phyloP scores from a whole-genome alignment of 2,797 vertebrate species.

The Myripristis murdjan region DNA sequence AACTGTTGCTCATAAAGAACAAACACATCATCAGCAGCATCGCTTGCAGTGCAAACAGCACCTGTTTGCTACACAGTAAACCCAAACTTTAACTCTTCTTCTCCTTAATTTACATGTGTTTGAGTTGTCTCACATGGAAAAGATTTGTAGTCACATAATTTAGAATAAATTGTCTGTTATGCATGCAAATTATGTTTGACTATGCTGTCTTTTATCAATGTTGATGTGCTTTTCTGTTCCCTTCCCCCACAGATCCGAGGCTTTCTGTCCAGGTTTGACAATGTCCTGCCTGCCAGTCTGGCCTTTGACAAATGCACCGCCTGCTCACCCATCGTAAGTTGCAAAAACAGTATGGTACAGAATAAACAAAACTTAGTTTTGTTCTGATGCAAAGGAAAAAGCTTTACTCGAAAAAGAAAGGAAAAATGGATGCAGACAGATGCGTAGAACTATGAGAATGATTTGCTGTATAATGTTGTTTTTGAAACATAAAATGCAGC shows the following conservation, averaged over 20 bases:
- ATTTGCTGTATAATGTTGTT: constrained; percentile 40
- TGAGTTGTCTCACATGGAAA: not conserved
- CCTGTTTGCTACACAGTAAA: not conserved
- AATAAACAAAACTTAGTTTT: too few relatives aligned
- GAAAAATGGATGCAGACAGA: not conserved
- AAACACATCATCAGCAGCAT: too few relatives aligned
- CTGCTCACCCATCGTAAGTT: constrained; percentile 95
- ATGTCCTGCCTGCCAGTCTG: constrained; percentile 97
- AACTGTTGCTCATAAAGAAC: not conserved
- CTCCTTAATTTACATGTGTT: not conserved
- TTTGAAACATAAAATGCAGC: constrained; percentile 66
- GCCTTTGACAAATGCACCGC: constrained; percentile 99
- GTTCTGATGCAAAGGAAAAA: not conserved
- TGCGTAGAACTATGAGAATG: constrained; percentile 4
- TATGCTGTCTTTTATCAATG: not conserved
- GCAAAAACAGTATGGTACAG: not conserved
- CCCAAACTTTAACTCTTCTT: not conserved
- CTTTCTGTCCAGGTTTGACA: constrained; percentile 97
- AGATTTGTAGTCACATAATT: not conserved
- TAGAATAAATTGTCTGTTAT: not conserved
- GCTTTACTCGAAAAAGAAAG: not conserved
- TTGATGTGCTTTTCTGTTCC: not conserved
- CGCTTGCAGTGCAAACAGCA: not conserved
- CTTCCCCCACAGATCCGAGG: constrained; percentile 92
- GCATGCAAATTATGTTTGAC: not conserved